Percentiles rank a stretch among this genome's conserved stretches.
These are phyloP conservation scores for Abrostola tripartita DNA, from an alignment of 2,888 invertebrate genomes.

Conservation along the genomic window DNA sequence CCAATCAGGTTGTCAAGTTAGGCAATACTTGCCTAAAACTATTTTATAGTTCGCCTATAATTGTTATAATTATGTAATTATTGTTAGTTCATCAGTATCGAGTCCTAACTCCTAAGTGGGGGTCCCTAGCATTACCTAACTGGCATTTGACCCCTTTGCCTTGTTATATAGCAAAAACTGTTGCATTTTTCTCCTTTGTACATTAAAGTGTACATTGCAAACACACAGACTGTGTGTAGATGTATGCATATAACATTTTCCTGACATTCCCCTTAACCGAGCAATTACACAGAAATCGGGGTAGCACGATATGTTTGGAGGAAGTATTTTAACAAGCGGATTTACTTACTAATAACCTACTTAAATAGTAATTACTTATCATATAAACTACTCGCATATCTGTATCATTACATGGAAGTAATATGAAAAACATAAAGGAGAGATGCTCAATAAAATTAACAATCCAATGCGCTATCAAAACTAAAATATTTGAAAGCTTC, in stretches of 20 bases:
- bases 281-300: conserved; percentile 62
- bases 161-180: background rate
- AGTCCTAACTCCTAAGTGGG: no score
- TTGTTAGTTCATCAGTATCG: no score
- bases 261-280: conserved; percentile 42
- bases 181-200: background rate
- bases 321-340: conserved; percentile 63
- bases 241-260: background rate
- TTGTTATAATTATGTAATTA: no score
- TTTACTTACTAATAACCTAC: conserved; percentile 61
- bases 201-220: background rate
- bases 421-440: conserved; percentile 8
- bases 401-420: conserved; percentile 13
- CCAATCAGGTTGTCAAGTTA: no score
- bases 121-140: no score
- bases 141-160: background rate
- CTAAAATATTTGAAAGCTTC: background rate
- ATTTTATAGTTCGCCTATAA: no score
- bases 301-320: conserved; percentile 46
- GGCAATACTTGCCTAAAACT: no score
- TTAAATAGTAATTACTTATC: conserved; percentile 58
- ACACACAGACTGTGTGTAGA: background rate
- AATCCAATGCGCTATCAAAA: conserved; percentile 10
- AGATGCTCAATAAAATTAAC: background rate
- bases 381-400: conserved; percentile 31